These are phyloP conservation scores for Kryptolebias marmoratus DNA, from an alignment of 2,113 vertebrate species.

Conservation along the genomic window DNA sequence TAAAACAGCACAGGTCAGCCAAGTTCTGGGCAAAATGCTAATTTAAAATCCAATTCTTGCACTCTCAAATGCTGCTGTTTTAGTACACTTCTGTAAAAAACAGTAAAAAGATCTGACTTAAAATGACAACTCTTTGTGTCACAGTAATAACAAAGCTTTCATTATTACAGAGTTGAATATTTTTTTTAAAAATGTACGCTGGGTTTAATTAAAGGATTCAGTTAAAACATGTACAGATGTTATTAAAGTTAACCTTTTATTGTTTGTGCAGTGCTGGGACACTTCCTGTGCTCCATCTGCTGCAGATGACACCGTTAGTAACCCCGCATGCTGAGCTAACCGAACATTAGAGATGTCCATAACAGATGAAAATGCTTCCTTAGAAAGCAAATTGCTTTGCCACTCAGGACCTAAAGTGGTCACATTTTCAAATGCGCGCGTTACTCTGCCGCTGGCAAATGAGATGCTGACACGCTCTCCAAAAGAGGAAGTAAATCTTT, in stretches of 20 bases:
- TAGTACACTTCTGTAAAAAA: conserved; percentile 10
- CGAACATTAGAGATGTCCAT: conserved; percentile 66
- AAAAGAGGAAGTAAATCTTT: conserved; percentile 17
- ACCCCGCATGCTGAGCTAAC: conserved; percentile 26
- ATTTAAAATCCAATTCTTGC: conserved; percentile 20
- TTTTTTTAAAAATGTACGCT: not conserved
- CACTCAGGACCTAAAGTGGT: conserved; percentile 47
- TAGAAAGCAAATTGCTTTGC: conserved; percentile 75
- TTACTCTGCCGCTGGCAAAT: conserved; percentile 46
- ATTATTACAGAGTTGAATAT: not conserved
- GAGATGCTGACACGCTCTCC: conserved; percentile 20
- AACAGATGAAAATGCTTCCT: conserved; percentile 72
- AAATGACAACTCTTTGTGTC: conserved; percentile 3
- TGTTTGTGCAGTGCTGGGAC: conserved; percentile 5
- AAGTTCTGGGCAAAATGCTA: conserved; percentile 8
- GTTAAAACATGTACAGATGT: conserved; percentile 2
- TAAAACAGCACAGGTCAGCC: conserved; percentile 13
- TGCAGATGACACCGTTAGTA: conserved; percentile 32
- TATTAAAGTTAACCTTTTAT: conserved; percentile 16
- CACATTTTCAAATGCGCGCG: conserved; percentile 30
- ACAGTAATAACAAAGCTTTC: not conserved
- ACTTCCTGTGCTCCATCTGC: conserved; percentile 15
- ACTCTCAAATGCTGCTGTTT: conserved; percentile 18
- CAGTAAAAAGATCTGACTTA: conserved; percentile 7
- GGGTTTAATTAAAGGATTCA: not conserved